Evolutionary conservation across 2,888 invertebrate species (phyloP).

Genomic region (Sarcophaga variegata): DNA sequence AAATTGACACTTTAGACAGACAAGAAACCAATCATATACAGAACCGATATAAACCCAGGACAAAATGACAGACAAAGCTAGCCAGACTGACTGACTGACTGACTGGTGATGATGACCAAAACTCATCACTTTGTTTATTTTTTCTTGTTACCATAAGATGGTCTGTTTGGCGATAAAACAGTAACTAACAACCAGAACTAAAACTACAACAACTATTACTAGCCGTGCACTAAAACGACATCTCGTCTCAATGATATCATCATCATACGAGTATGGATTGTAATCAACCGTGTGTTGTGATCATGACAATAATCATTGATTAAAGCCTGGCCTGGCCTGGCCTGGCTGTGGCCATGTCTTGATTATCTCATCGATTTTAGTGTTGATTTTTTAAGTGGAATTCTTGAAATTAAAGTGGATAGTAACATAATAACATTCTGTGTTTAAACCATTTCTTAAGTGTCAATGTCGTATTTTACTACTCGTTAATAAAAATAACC

Average conservation of each 20-base stretch:
- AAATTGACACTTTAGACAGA: slow-evolving; percentile 9
- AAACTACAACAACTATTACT: slow-evolving; percentile 25
- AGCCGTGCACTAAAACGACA: background rate
- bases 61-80: slow-evolving; percentile 16
- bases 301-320: slow-evolving; percentile 66
- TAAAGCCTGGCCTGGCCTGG: slow-evolving; percentile 16
- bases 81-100: slow-evolving; percentile 36
- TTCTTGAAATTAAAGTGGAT: slow-evolving; percentile 52
- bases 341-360: background rate
- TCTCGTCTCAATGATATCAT: background rate
- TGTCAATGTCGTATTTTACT: background rate
- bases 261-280: background rate
- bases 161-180: slow-evolving; percentile 8
- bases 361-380: slow-evolving; percentile 47
- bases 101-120: slow-evolving; percentile 59
- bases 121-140: slow-evolving; percentile 64
- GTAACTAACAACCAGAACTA: slow-evolving; percentile 50
- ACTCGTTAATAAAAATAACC: slow-evolving; percentile 29
- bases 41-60: slow-evolving; percentile 39
- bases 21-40: slow-evolving; percentile 41
- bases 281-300: background rate
- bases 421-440: background rate
- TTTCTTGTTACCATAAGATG: slow-evolving; percentile 43
- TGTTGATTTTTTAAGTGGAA: slow-evolving; percentile 59
- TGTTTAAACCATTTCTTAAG: slow-evolving; percentile 27